phyloP scores from a whole-genome alignment of 2,888 invertebrate genomes.

The Lutraria lutraria region DNA sequence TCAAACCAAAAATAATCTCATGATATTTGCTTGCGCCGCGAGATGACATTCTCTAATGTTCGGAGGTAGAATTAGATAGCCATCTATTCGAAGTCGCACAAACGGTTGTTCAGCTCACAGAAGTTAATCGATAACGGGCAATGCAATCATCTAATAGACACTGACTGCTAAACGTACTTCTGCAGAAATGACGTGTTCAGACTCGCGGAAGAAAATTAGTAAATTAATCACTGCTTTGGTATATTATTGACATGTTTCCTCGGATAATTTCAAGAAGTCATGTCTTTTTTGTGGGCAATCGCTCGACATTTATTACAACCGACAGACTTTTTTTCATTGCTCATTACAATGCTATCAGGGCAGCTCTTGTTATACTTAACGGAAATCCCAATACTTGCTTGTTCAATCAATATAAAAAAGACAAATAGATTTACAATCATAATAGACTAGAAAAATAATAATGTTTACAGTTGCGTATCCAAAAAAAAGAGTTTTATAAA shows the following conservation, averaged over 20 bases:
- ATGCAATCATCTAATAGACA: slow-evolving; percentile 67
- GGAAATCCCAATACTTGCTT: not conserved
- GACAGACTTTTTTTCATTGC: not conserved
- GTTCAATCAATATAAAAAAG: not conserved
- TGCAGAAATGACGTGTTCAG: slow-evolving; percentile 59
- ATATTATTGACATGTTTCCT: slow-evolving; percentile 64
- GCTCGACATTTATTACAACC: slow-evolving; percentile 10
- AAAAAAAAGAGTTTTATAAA: too few species aligned
- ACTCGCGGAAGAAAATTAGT: slow-evolving; percentile 61
- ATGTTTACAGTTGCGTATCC: too few species aligned
- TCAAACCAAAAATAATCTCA: slow-evolving; percentile 58
- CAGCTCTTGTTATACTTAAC: not conserved
- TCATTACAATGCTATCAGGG: not conserved
- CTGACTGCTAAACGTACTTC: slow-evolving; percentile 54
- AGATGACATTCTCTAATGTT: slow-evolving; percentile 55
- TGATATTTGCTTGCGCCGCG: slow-evolving; percentile 53
- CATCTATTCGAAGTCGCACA: slow-evolving; percentile 52
- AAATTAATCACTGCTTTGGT: slow-evolving; percentile 68
- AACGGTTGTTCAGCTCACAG: slow-evolving; percentile 49
- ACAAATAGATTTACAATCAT: not conserved
- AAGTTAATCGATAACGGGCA: slow-evolving; percentile 62
- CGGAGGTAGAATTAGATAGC: slow-evolving; percentile 65
- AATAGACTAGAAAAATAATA: too few species aligned
- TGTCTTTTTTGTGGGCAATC: not conserved
- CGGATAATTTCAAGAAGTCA: slow-evolving; percentile 38